Evolutionary conservation across 2,113 vertebrate genomes (phyloP), one percentile per base, ranked within the genome.

Genomic region (Lepus americanus): DNA sequence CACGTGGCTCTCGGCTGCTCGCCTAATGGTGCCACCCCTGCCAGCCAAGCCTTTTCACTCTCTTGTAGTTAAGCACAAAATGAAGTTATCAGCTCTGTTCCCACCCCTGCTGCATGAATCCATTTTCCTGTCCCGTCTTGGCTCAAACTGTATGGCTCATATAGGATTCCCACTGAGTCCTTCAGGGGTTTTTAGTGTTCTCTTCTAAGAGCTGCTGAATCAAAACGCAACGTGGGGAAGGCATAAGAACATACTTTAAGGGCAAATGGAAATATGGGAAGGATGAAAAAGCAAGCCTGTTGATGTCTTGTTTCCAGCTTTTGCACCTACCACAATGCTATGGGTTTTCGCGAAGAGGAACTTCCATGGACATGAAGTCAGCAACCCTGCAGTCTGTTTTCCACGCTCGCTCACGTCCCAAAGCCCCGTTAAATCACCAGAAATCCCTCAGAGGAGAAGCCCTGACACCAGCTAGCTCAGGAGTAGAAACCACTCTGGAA

Each of bases 101-200:
- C 96, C 94, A 96, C 97, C 96, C 93, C 97, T 97, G 97, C 98
- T 87, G 96, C 95, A 90, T 29, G 96, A 98, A 36, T 95, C 96
- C 96, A 92, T 92, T 97, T 98, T 94, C 97, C 97, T 97, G 97
- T 98, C 95, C 98, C 96, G 96, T 91, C 97, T 93, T 97, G 97
- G 97, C 97, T 98, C 97, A 96, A 98, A 97, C 93, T 93, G 94
- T 93, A 92, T 91, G 93, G 96, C 92, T 98, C 97, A 95, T 89
- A 89, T 82, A 97, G 97, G 97, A 98, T 95, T 93, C 97, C 97
- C 77, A 95, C 95, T 77, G 94, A 97, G 96, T 90, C 97, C 96
- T 96, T 96, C 89, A 74, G 97, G 89, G 97, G 97, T 93, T 97
- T 98, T 90, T 97, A 89, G 79, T 96, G 86, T 95, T 96, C 80